Conservation (phyloP, 2,888 invertebrate genomes). For the Pristionchus maxplancki region DNA sequence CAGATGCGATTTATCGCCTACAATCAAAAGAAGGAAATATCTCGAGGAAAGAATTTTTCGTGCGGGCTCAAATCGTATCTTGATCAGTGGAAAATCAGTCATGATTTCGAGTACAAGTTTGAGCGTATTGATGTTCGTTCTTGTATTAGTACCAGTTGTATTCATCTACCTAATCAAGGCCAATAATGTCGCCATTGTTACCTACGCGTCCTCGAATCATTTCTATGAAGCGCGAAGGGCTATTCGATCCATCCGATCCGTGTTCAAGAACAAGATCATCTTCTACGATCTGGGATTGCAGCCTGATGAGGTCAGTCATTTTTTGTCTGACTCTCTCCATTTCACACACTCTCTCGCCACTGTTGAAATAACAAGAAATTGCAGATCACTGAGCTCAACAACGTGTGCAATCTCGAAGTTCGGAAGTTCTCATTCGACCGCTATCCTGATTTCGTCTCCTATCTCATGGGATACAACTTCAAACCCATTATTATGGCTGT, state of each 20-base stretch:
- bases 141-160: not conserved
- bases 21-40: not conserved
- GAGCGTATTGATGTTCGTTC: not conserved
- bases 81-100: slow-evolving; percentile 26
- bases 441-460: slow-evolving; percentile 8
- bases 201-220: slow-evolving; percentile 42
- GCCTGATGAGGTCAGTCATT: not conserved
- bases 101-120: not conserved
- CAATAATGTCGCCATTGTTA: not conserved
- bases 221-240: slow-evolving; percentile 37
- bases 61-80: not conserved
- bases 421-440: not conserved
- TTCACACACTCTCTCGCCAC: no score
- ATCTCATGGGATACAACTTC: slow-evolving; percentile 48
- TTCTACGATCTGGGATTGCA: slow-evolving; percentile 49
- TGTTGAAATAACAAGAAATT: not conserved
- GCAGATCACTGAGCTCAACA: not conserved
- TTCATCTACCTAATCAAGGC: not conserved
- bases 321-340: no score
- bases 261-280: slow-evolving; percentile 34
- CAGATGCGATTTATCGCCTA: slow-evolving; percentile 40
- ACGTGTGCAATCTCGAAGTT: slow-evolving; percentile 13
- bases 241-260: not conserved
- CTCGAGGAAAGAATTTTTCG: slow-evolving; percentile 35
- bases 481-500: slow-evolving; percentile 52